Conservation (phyloP, 1,140 invertebrate species). For the Mylabris phalerata region DNA sequence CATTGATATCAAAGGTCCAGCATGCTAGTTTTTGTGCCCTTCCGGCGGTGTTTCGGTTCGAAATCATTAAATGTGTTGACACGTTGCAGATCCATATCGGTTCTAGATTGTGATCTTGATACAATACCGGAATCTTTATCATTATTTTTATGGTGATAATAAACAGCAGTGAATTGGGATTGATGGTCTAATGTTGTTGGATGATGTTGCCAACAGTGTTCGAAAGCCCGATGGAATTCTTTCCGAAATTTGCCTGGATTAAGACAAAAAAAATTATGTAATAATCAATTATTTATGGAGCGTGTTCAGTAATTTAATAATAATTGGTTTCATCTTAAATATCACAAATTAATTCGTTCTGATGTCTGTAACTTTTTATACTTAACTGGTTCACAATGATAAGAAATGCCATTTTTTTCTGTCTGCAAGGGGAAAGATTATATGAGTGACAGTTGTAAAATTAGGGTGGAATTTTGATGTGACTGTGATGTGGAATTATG, state of each 20-base stretch:
- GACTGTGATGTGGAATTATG: too few species aligned
- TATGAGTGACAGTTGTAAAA: too few species aligned
- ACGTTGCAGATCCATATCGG: constrained; percentile 12
- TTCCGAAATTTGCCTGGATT: constrained; percentile 31
- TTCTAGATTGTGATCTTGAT: constrained; percentile 8
- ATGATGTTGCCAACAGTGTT: constrained; percentile 9
- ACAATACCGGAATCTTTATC: constrained; percentile 7
- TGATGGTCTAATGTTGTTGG: neutral
- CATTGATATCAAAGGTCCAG: constrained; percentile 5
- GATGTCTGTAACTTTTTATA: neutral
- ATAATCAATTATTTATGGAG: neutral
- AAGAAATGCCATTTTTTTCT: neutral
- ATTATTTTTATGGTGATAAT: constrained; percentile 6
- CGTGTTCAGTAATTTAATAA: neutral
- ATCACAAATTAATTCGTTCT: neutral
- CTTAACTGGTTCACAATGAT: neutral
- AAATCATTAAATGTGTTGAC: constrained; percentile 1
- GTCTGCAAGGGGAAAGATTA: too few species aligned
- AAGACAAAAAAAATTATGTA: constrained; percentile 2
- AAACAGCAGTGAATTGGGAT: constrained; percentile 13
- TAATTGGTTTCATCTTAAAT: neutral
- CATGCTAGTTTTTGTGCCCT: constrained; percentile 6
- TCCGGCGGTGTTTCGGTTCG: constrained; percentile 9
- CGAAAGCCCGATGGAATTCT: constrained; percentile 29
- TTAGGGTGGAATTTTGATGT: too few species aligned